Evolutionary conservation across 2,113 vertebrate genomes (phyloP).

Genomic region (Nestor notabilis): DNA sequence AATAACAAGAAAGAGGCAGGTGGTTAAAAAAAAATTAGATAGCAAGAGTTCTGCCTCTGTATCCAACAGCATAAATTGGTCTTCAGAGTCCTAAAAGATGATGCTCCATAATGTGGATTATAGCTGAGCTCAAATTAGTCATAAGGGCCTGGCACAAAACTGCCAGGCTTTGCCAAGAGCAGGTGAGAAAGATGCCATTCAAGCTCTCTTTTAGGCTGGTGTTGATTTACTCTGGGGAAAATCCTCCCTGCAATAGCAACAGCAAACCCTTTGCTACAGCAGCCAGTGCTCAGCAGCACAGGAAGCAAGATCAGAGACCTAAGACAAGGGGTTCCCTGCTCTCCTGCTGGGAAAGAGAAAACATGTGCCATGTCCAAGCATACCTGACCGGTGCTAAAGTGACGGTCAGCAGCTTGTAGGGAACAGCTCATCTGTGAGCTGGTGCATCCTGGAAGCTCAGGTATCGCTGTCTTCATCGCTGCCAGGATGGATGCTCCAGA

Average conservation of each 20-base stretch:
- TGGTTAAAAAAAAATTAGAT: background rate
- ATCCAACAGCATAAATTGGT: background rate
- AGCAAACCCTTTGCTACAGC: background rate
- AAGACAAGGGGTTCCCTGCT: background rate
- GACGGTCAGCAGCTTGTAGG: background rate
- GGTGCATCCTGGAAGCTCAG: background rate
- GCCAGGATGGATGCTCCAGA: background rate
- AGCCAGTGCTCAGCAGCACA: background rate
- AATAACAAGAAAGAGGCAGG: background rate
- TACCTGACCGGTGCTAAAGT: background rate
- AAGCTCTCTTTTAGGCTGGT: background rate
- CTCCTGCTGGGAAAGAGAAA: background rate
- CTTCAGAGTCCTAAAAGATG: background rate
- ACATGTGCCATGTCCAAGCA: rapidly evolving
- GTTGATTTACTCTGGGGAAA: background rate
- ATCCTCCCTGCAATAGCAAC: background rate
- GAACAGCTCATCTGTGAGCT: background rate
- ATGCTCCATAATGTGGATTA: background rate
- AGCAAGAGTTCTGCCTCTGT: background rate
- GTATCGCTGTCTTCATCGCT: background rate
- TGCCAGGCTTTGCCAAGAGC: background rate
- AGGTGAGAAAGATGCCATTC: background rate
- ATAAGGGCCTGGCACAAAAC: background rate
- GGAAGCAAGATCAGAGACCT: background rate
- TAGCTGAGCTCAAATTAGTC: background rate